These are phyloP conservation scores for Silurus meridionalis DNA, from an alignment of 2,113 vertebrate genomes.

Conservation along the genomic window DNA sequence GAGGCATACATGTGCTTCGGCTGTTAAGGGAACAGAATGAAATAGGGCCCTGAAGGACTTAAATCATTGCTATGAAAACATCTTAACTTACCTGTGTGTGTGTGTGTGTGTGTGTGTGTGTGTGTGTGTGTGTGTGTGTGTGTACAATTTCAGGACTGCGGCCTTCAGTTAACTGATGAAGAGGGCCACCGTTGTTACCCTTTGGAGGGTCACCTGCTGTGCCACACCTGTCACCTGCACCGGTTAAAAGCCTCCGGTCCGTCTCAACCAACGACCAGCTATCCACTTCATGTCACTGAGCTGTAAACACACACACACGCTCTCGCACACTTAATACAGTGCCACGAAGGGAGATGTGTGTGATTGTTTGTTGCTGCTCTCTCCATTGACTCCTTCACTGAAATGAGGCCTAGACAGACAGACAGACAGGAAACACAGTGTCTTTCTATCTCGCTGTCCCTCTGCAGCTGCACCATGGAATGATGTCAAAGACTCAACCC, in stretches of 20 bases:
- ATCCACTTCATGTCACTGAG: slow-evolving; percentile 90
- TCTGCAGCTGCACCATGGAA: slow-evolving; percentile 52
- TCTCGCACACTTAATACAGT: slow-evolving; percentile 48
- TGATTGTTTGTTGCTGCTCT: background rate
- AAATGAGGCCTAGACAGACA: background rate
- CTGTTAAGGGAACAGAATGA: background rate
- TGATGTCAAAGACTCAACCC: slow-evolving; percentile 21
- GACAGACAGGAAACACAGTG: background rate
- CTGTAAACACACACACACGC: slow-evolving; percentile 75
- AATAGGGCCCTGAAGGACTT: background rate
- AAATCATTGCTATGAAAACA: slow-evolving; percentile 4
- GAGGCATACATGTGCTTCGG: background rate
- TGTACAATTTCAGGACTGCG: slow-evolving; percentile 80
- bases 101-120: slow-evolving; percentile 18
- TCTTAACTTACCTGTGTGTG: background rate
- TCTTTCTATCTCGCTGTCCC: background rate
- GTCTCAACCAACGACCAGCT: slow-evolving; percentile 75
- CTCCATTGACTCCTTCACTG: background rate
- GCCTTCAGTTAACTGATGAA: slow-evolving; percentile 93
- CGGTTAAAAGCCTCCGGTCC: slow-evolving; percentile 79
- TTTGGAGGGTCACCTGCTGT: slow-evolving; percentile 89
- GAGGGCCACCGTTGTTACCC: slow-evolving; percentile 96
- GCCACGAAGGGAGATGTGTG: slow-evolving; percentile 33
- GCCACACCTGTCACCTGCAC: slow-evolving; percentile 91
- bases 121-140: slow-evolving; percentile 17